These are phyloP conservation scores for Eupithecia tripunctaria DNA, from an alignment of 2,888 invertebrate species.

Conservation along the genomic window DNA sequence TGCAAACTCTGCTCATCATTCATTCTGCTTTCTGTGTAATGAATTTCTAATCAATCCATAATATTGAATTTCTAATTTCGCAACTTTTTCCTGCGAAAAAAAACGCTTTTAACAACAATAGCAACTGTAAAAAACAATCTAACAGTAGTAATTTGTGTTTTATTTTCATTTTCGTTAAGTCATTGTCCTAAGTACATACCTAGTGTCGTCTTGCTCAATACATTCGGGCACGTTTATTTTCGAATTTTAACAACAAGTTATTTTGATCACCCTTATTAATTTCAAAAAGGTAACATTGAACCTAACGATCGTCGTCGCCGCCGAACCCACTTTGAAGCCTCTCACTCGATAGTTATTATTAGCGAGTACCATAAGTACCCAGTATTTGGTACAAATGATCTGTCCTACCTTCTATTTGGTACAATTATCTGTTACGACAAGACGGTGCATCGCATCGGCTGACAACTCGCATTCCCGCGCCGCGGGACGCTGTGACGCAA, in stretches of 20 bases:
- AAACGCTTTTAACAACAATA: no score
- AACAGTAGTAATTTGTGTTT: no score
- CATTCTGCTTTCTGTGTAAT: conserved; percentile 14
- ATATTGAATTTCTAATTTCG: no score
- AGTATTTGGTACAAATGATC: background rate
- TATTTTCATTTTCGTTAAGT: no score
- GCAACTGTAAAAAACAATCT: no score
- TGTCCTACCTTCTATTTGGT: background rate
- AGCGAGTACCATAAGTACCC: background rate
- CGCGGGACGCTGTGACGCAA: conserved; percentile 23
- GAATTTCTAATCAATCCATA: background rate
- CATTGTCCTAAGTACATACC: background rate
- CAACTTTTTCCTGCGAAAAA: no score
- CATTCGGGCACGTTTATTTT: background rate
- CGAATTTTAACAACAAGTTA: background rate
- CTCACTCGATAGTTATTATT: background rate
- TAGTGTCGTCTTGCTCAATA: background rate
- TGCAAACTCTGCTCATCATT: conserved; percentile 19
- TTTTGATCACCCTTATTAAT: background rate
- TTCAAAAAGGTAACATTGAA: background rate
- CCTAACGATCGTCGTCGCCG: background rate
- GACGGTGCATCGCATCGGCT: conserved; percentile 6
- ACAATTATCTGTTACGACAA: conserved; percentile 18
- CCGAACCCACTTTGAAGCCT: background rate
- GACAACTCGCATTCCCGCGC: conserved; percentile 24